Evolutionary conservation across 2,113 vertebrate genomes (phyloP).

Genomic region (Neodontobutis hainanensis): DNA sequence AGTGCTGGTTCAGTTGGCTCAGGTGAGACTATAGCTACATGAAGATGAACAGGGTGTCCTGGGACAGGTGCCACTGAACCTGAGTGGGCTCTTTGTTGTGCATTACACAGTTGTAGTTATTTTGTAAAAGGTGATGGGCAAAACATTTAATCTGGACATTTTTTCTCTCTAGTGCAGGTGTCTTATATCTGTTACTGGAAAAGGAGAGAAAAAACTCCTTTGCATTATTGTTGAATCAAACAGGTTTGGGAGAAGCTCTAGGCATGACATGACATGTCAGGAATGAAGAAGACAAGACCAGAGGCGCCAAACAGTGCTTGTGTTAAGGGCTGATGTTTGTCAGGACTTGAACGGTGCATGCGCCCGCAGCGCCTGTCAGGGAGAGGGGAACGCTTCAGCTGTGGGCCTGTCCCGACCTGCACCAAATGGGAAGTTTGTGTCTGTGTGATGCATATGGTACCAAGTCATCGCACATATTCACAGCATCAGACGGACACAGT

Average conservation of each 20-base stretch:
- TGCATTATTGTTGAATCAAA: slow-evolving; percentile 81
- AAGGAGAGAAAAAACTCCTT: slow-evolving; percentile 38
- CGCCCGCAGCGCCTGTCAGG: slow-evolving; percentile 92
- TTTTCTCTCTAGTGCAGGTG: slow-evolving; percentile 35
- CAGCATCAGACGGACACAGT: slow-evolving; percentile 8
- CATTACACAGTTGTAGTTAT: not conserved
- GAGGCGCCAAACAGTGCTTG: slow-evolving; percentile 93
- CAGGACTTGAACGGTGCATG: slow-evolving; percentile 90
- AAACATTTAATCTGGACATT: slow-evolving; percentile 1
- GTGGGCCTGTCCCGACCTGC: slow-evolving; percentile 87
- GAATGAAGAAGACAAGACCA: slow-evolving; percentile 98
- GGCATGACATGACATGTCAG: slow-evolving; percentile 95
- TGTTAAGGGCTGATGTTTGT: slow-evolving; percentile 87
- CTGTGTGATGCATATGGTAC: slow-evolving; percentile 37
- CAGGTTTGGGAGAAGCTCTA: slow-evolving; percentile 80
- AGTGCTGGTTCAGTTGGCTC: not conserved
- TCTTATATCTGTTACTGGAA: slow-evolving; percentile 34
- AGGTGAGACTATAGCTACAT: slow-evolving; percentile 4
- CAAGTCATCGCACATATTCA: slow-evolving; percentile 53
- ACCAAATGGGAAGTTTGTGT: slow-evolving; percentile 68
- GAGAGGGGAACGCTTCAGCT: slow-evolving; percentile 86
- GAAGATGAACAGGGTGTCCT: slow-evolving; percentile 30
- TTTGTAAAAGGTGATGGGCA: not conserved
- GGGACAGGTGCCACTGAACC: slow-evolving; percentile 34
- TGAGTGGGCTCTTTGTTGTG: slow-evolving; percentile 11